Evolutionary conservation across 1,140 invertebrate species (phyloP).

Genomic region (Bombus picipes): DNA sequence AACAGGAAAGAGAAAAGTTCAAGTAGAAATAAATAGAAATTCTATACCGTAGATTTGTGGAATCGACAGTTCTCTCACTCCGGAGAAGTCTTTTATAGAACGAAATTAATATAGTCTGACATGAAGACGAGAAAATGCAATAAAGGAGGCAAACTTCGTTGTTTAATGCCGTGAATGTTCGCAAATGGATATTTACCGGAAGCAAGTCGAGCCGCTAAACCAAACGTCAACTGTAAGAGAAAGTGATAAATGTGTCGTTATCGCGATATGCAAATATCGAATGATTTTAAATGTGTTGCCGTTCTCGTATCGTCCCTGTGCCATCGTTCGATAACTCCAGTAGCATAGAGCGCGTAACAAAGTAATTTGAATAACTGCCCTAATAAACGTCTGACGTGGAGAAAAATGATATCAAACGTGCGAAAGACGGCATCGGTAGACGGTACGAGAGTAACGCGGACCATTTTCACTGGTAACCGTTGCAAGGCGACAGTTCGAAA

Average conservation of each 20-base stretch:
- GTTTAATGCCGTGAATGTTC: background rate
- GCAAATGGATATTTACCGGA: constrained; percentile 8
- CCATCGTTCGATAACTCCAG: constrained; percentile 4
- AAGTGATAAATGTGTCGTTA: background rate
- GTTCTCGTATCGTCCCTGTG: too few relatives aligned
- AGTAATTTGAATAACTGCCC: constrained; percentile 38
- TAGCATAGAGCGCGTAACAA: constrained; percentile 1
- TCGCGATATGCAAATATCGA: constrained; percentile 14
- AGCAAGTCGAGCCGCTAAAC: background rate
- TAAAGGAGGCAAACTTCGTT: background rate
- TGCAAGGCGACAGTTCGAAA: background rate
- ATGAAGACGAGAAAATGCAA: background rate
- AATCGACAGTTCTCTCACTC: background rate
- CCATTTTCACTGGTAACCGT: background rate
- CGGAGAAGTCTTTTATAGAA: too few relatives aligned
- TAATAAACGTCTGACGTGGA: constrained; percentile 32
- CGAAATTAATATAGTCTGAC: background rate
- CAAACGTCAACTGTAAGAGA: background rate
- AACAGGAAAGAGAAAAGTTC: background rate
- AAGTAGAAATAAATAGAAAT: background rate
- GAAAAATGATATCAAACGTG: constrained; percentile 22
- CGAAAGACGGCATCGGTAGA: background rate
- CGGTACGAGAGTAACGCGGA: constrained; percentile 6
- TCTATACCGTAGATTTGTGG: background rate
- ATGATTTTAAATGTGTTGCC: background rate